Conservation (phyloP, 2,888 invertebrate genomes). For the Diarsia rubi region DNA sequence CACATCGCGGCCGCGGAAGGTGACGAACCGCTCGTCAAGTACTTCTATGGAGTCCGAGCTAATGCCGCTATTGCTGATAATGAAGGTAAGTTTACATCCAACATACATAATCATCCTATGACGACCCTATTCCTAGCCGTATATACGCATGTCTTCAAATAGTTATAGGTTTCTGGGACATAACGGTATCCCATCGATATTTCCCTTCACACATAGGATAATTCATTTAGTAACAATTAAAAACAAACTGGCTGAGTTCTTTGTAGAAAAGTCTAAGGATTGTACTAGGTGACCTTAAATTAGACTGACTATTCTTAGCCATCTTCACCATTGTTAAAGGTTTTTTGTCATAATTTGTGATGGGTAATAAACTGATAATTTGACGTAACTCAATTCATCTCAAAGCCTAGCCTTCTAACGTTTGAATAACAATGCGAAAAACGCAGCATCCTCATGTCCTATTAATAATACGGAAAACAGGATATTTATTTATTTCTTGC, state of each 20-base stretch:
- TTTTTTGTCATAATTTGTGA: background rate
- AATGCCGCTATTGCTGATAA: constrained; percentile 98
- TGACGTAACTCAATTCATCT: background rate
- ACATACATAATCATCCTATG: background rate
- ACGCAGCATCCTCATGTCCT: background rate
- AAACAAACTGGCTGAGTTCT: background rate
- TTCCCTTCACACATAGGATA: background rate
- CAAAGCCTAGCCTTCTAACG: background rate
- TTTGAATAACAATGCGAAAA: background rate
- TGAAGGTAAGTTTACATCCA: constrained; percentile 91
- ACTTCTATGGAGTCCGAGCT: constrained; percentile 98
- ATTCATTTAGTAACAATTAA: background rate
- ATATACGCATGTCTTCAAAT: background rate
- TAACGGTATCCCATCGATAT: background rate
- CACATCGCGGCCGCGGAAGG: constrained; percentile 99
- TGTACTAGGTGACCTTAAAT: background rate
- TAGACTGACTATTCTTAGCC: background rate
- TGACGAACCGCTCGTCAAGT: constrained; percentile 98
- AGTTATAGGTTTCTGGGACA: background rate
- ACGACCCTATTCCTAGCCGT: background rate
- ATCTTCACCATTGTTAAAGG: background rate
- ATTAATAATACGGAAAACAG: too few relatives aligned
- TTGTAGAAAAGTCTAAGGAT: background rate
- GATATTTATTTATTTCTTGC: too few relatives aligned
- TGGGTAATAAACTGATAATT: background rate